A percentile compares a stretch with the other conserved stretches of the same genome.
Evolutionary conservation across 2,797 vertebrate species (phyloP).

Genomic region (Coracias cyanogaster): DNA sequence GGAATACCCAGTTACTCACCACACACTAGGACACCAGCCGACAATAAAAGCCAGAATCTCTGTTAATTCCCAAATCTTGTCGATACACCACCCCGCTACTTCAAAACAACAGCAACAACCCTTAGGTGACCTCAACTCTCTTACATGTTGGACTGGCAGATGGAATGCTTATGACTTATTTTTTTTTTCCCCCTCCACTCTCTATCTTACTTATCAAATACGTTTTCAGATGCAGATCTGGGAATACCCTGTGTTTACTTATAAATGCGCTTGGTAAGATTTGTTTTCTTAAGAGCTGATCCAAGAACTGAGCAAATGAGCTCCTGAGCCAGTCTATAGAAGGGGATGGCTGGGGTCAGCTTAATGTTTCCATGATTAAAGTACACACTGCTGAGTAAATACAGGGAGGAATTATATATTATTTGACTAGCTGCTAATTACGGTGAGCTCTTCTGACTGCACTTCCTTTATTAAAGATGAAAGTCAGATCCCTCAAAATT

Average conservation of each 20-base stretch:
- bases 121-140: neutral
- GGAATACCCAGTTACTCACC: neutral
- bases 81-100: neutral
- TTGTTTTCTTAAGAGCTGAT: slow-evolving; percentile 55
- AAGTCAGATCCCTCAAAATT: slow-evolving; percentile 17
- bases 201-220: neutral
- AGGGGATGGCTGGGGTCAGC: slow-evolving; percentile 29
- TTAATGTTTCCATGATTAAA: slow-evolving; percentile 56
- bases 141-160: neutral
- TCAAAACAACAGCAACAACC: neutral
- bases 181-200: neutral
- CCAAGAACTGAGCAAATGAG: slow-evolving; percentile 33
- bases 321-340: neutral
- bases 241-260: slow-evolving; percentile 25
- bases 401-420: slow-evolving; percentile 26
- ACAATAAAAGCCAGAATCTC: neutral
- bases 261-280: neutral
- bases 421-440: slow-evolving; percentile 66
- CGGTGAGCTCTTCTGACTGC: neutral
- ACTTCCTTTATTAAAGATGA: slow-evolving; percentile 27
- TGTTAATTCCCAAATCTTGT: neutral
- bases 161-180: neutral
- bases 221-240: neutral
- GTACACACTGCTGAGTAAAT: slow-evolving; percentile 48
- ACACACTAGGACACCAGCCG: neutral